Conservation (phyloP, 2,888 invertebrate genomes). For the Hydroisotoma schaefferi region DNA sequence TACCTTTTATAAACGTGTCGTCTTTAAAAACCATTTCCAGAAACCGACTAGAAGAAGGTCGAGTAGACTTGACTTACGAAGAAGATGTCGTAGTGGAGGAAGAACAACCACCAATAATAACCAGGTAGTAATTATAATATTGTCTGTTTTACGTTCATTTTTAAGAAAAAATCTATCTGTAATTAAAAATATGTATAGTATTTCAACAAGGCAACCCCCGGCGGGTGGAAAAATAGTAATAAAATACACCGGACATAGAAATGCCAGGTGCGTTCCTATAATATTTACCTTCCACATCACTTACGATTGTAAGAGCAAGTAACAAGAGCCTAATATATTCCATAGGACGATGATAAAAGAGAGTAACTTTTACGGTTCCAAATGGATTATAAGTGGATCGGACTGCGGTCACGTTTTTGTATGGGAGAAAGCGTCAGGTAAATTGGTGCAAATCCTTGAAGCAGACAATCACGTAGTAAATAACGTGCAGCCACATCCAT, state of each 20-base stretch:
- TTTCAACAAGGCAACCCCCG: neutral
- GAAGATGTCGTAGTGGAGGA: constrained; percentile 57
- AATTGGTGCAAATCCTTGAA: constrained; percentile 69
- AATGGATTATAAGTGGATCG: constrained; percentile 79
- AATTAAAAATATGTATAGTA: too few relatives aligned
- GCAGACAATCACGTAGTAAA: constrained; percentile 78
- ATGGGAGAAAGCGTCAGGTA: constrained; percentile 68
- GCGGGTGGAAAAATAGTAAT: constrained; percentile 47
- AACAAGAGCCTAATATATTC: neutral
- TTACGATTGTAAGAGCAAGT: neutral
- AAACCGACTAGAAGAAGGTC: constrained; percentile 58
- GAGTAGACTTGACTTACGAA: constrained; percentile 62
- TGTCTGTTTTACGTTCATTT: too few relatives aligned
- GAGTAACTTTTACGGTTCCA: constrained; percentile 77
- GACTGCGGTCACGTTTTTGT: constrained; percentile 84
- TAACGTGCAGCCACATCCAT: constrained; percentile 79
- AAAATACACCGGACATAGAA: constrained; percentile 74
- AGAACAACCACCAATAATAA: too few relatives aligned
- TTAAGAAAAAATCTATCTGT: too few relatives aligned
- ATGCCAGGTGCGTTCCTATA: constrained; percentile 60
- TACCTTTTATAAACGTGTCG: too few relatives aligned
- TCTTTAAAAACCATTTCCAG: constrained; percentile 49
- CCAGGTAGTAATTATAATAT: too few relatives aligned
- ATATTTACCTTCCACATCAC: neutral
- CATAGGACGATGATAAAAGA: constrained; percentile 78